phyloP scores from a whole-genome alignment of 1,140 invertebrate genomes.

The Zaprionus tsacasi region DNA sequence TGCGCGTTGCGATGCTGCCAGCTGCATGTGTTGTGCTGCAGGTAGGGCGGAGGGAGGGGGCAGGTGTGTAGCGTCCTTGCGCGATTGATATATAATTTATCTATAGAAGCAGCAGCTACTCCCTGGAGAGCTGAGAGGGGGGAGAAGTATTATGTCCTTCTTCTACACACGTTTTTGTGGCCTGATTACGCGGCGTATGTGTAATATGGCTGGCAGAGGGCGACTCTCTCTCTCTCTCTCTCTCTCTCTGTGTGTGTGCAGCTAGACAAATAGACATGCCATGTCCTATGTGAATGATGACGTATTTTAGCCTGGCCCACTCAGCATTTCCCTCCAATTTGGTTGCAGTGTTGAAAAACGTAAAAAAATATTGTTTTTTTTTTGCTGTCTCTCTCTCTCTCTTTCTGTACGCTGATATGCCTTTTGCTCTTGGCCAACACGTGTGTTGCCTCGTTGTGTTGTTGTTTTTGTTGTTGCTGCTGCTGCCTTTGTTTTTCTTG shows the following conservation, averaged over 20 bases:
- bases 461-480: not conserved
- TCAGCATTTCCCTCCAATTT: slow-evolving; percentile 5
- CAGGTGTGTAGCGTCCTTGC: not conserved
- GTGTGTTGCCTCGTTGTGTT: slow-evolving; percentile 13
- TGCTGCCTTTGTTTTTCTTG: no score
- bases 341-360: not conserved
- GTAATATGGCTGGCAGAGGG: slow-evolving; percentile 7
- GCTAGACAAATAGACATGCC: slow-evolving; percentile 5
- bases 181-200: slow-evolving; percentile 31
- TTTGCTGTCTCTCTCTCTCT: not conserved
- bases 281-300: slow-evolving; percentile 28
- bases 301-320: slow-evolving; percentile 11
- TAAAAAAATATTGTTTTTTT: slow-evolving; percentile 16
- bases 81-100: slow-evolving; percentile 60
- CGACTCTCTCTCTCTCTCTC: no score
- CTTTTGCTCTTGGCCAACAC: slow-evolving; percentile 29
- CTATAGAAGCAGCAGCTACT: not conserved
- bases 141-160: slow-evolving; percentile 9
- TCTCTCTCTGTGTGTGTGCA: no score
- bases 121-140: no score
- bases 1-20: slow-evolving; percentile 16
- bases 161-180: slow-evolving; percentile 24
- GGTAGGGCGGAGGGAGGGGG: not conserved
- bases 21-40: slow-evolving; percentile 28
- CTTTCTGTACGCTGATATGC: slow-evolving; percentile 28